Evolutionary conservation across 2,113 vertebrate genomes (phyloP), one percentile per base, ranked within the genome.

Genomic region (Toxotes chatareus): DNA sequence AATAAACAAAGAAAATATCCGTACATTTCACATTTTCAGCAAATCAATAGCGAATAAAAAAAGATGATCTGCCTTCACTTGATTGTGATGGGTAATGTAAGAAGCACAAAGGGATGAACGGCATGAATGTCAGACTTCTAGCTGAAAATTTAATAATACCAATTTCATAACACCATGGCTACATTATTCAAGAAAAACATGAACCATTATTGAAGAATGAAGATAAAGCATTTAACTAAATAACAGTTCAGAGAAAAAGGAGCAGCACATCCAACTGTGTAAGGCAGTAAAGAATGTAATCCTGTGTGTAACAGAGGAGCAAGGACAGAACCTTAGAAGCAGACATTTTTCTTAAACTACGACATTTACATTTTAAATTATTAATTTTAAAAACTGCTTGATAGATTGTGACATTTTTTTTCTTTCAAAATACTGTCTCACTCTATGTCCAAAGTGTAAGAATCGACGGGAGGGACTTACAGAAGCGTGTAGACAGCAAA

Each of bases 1-100:
- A 88, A 75, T 80, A 88, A 91, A 89, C 84, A 90, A 85, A 88
- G 86, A 44, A 36, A 51, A 23, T 40, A 79, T 82, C 49, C 79
- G 53, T 53, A 56, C 40, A 67, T 77, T 87, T 87, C 73, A 70
- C 21, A 64, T 81, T 87, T 89, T 79, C 65, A 76, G 81, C 78
- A 86, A 92, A 93, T 86, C 85, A 87, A 83, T 73, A 73, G 51
- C 6, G 78, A 70, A 77, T 49, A 71, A 73, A 42, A 85, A 65
- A 80, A 51, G 66, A 78, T 23, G 53, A 55, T 78, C 63, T 5
- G 19, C 27, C 21, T 57, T 49, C 60, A 55, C 36, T 44, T 76
- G 47, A 81, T 74, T 44, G 32, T 49, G 23, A 57, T 2, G 49
- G 40, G 17, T 62, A 23, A 51, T 36, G 47, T 19, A 19, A 21